Evolutionary conservation across 1,140 invertebrate genomes (phyloP), one percentile per base, ranked within the genome.

Genomic region (Drosophila tristis): DNA sequence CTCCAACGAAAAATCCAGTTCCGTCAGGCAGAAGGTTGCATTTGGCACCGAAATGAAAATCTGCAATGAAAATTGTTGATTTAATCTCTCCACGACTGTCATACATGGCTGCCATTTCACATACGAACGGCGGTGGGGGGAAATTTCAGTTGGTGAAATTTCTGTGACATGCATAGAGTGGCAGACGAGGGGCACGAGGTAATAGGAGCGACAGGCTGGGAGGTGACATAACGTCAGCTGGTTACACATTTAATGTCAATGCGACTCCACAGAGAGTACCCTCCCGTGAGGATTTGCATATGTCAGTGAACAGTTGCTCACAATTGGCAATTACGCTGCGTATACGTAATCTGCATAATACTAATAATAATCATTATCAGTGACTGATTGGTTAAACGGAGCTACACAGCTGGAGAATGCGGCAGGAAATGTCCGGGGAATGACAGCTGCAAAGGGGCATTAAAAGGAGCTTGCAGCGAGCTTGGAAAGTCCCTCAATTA

Each of bases 201-300:
- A 53, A 26, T 48, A 20, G 63, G 15, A 31, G 63, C 16, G 5
- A 39, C 4, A 39, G 63, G 35, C 26, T 25, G 20, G 48, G 31
- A 26, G 43, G 50, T 70, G 66, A 68, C 56, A 68, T 68, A 51
- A 76, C 50, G 73, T 76, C 74, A 76, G 64, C 51, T 61, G 44
- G 49, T 61, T 55, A 59, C 50, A 61, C 57, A 68, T 62, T 70
- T 45, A 61, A 70, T 51, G 65, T 51, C 50, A 62, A 70, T 73
- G 62, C 51, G 47, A 67, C 55, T 70, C 44, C 45, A 13, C 4
- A 4, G 35, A 13, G 35, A 13, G 35, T 39, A 4, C 35, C 35
- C 35, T 44, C 25, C 35, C 45, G 26, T 35, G 39, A 54, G 45
- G 48, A 58, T 78, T 78, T 78, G 57, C 76, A 78, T 62, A 61